Base-by-base conservation (phyloP, 2,113 vertebrate species). In the Laticauda colubrina region DNA sequence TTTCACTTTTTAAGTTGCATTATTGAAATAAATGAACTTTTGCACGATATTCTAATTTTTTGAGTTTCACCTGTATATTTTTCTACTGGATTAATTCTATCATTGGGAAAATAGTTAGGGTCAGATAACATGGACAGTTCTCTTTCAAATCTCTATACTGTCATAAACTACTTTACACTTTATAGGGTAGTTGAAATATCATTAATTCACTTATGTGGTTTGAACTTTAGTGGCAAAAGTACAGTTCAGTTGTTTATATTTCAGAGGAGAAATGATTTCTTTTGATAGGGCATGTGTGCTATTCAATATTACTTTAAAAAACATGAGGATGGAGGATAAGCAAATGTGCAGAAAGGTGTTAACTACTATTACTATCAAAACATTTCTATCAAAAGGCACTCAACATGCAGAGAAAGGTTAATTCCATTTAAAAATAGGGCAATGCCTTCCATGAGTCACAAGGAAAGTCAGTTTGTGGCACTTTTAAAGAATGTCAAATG, bases 71-170 rank as follows among this genome's bases (percentile, higher is more conserved):
- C 45, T 45, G 45, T 45, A 45, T 2, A 45, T 93, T 95, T 96
- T 96, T 92, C 88, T 96, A 85, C 89, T 90, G 91, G 88, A 75
- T 87, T 96, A 93, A 94, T 51, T 55, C 92, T 95, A 89, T 91
- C 23, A 92, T 20, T 91, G 91, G 93, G 94, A 55, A 0, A 94
- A 92, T 34, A 92, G 87, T 88, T 93, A 0, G 0, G 2, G 88
- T 93, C 20, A 87, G 54, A 94, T 43, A 86, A 3, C 92, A 94
- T 93, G 85, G 75, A 93, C 51, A 95, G 55, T 57, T 91, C 53
- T 2, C 54, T 6, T 87, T 94, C 93, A 90, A 48, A 89, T 81
- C 69, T 81, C 34, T 81, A 8, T 39, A 81, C 18, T 81, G 69
- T 34, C 39, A 15, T 21, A 81, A 81, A 81, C 34, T 39, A 20